Percentiles rank a stretch among this genome's conserved stretches.
Conservation (phyloP, 2,113 vertebrate species). For the Nothocercus julius region DNA sequence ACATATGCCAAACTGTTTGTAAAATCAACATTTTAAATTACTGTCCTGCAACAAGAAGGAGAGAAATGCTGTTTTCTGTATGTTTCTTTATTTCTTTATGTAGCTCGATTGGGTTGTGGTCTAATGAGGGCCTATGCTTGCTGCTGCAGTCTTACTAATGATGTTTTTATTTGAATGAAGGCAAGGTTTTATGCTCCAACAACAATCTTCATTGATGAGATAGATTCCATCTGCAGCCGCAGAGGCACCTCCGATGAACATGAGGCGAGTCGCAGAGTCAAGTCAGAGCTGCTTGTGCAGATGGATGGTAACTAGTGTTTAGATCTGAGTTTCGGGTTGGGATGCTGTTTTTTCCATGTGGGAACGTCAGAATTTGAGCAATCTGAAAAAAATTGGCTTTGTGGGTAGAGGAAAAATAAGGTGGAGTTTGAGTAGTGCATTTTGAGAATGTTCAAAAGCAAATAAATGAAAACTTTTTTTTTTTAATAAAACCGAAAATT, state of each 20-base stretch:
- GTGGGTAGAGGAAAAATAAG: not conserved
- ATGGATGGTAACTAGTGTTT: constrained; percentile 81
- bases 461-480: not conserved
- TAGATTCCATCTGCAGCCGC: constrained; percentile 85
- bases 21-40: not conserved
- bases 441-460: not conserved
- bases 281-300: constrained; percentile 85
- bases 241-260: constrained; percentile 84
- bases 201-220: constrained; percentile 87
- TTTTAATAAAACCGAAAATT: constrained; percentile 3
- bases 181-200: constrained; percentile 85
- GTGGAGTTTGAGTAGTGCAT: not conserved
- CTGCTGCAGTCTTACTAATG: not conserved
- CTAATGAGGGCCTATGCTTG: not conserved
- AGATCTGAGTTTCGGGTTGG: not conserved
- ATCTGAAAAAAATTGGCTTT: not conserved
- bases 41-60: not conserved
- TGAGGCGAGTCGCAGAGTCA: constrained; percentile 85
- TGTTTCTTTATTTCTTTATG: not conserved
- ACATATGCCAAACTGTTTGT: not conserved
- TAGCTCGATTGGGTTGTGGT: not conserved
- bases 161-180: constrained; percentile 70
- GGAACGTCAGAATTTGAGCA: not conserved
- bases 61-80: not conserved
- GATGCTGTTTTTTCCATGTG: not conserved